These are phyloP conservation scores for Volucella inanis DNA, from an alignment of 2,888 invertebrate genomes.

Conservation along the genomic window DNA sequence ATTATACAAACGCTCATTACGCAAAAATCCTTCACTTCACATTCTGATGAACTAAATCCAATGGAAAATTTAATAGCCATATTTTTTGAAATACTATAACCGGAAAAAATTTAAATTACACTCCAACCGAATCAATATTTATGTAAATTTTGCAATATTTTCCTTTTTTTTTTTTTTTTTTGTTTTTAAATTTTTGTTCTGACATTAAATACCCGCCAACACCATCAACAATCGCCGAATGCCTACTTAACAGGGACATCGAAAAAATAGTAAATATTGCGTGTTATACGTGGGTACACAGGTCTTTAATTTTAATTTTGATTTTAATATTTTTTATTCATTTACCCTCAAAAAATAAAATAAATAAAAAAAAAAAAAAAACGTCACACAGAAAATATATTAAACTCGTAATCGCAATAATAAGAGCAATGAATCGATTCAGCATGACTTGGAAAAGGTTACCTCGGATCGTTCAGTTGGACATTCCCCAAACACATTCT, in stretches of 20 bases:
- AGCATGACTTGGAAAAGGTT: constrained; percentile 6
- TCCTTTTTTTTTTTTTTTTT: neutral
- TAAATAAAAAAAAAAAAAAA: neutral
- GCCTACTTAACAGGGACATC: constrained; percentile 37
- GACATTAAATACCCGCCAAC: neutral
- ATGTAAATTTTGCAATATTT: constrained; percentile 4
- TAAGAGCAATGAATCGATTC: constrained; percentile 24
- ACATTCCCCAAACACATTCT: neutral
- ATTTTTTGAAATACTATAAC: constrained; percentile 34
- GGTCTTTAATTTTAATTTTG: constrained; percentile 57
- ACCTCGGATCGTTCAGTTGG: neutral
- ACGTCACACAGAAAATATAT: neutral
- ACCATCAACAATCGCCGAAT: constrained; percentile 1
- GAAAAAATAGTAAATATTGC: constrained; percentile 40
- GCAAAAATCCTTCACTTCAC: neutral
- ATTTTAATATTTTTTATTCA: constrained; percentile 53
- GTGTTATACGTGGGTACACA: constrained; percentile 61
- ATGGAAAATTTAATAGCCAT: constrained; percentile 59
- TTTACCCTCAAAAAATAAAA: constrained; percentile 11
- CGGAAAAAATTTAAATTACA: constrained; percentile 17
- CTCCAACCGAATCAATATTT: constrained; percentile 16
- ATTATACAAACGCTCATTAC: constrained; percentile 47
- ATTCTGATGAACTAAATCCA: constrained; percentile 52
- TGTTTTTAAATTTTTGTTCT: neutral
- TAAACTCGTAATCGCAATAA: constrained; percentile 6